These are phyloP conservation scores for Habropoda laboriosa DNA, from an alignment of 1,140 invertebrate genomes.

Conservation along the genomic window DNA sequence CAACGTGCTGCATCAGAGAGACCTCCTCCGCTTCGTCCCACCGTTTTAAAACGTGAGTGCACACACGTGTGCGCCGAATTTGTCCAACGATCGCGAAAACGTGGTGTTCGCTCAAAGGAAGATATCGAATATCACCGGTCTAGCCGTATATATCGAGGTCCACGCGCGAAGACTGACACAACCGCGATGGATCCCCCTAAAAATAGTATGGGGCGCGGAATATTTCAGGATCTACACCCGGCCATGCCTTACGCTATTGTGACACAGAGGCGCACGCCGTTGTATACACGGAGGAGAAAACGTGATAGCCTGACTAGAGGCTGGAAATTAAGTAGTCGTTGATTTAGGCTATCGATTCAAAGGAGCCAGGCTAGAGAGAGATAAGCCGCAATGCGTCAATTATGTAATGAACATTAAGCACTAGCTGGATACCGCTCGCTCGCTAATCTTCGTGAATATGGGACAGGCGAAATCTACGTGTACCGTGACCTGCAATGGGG, in stretches of 20 bases:
- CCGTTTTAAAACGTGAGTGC: conserved; percentile 1
- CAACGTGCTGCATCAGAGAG: too few species aligned
- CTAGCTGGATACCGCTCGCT: neutral
- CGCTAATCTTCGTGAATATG: conserved; percentile 9
- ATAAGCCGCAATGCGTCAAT: conserved; percentile 33
- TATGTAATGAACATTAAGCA: conserved; percentile 35
- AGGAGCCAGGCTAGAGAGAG: neutral
- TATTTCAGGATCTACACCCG: neutral
- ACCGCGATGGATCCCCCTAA: conserved; percentile 21
- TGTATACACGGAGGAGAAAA: too few species aligned
- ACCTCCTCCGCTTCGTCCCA: too few species aligned
- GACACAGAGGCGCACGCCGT: too few species aligned
- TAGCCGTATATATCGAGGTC: conserved; percentile 20
- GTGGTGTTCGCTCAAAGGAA: neutral
- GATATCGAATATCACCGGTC: conserved; percentile 36
- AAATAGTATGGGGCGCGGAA: conserved; percentile 16
- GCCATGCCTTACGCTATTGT: neutral
- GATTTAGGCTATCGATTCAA: neutral
- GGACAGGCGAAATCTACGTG: neutral
- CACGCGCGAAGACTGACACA: neutral
- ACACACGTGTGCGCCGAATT: conserved; percentile 14
- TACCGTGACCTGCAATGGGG: too few species aligned
- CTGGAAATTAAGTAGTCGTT: neutral
- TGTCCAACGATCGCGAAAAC: conserved; percentile 31
- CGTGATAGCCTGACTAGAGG: too few species aligned